Base-by-base conservation (phyloP, 92 coral and sea anemone species). In the Galaxea fascicularis region DNA sequence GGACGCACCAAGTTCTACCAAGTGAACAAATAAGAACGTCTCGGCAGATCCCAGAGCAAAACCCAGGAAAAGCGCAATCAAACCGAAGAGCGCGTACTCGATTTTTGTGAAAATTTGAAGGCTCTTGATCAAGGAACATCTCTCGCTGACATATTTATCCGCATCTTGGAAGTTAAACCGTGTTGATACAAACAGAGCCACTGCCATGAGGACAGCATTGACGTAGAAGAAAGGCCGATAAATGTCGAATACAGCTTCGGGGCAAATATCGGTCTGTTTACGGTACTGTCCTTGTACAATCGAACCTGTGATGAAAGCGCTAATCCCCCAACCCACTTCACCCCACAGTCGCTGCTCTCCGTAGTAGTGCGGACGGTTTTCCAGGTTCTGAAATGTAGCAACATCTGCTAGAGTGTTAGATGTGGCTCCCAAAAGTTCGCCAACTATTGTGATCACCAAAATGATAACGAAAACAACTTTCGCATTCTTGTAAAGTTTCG, bases 211-310 rank as follows among this genome's bases (percentile, higher is more conserved):
- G 21, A 87, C 71, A n/a, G 92, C 94, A 70, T 93, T 92, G 20
- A 95, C 93, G 79, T 94, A 96, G 82, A 96, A 96, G 85, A 96
- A 93, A 0, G 98, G 98, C 47, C 96, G 89, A 86, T 94, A 96
- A 39, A 91, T 94, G 82, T 96, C 95, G 73, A 73, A 95, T 53
- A 94, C 93, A 57, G 89, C 86, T 47, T 92, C 93, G 15, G 98
- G 98, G 82, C 98, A 96, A 20, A 96, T 88, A 39, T 96, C 98
- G 14, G 88, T 86, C 62, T 84, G 91, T 25, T 89, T 88, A 24
- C 90, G 73, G 60, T 94, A 91, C 75, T 93, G 94, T 39, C 89
- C 89, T 69, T 93, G 89, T 49, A 96, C 94, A 16, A 96, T 84
- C 31, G 89, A 85, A 29, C 98, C 98, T n/a, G 98, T 90, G 29